These are phyloP conservation scores for Cataglyphis cursor DNA, from an alignment of 2,888 invertebrate genomes.

Conservation along the genomic window DNA sequence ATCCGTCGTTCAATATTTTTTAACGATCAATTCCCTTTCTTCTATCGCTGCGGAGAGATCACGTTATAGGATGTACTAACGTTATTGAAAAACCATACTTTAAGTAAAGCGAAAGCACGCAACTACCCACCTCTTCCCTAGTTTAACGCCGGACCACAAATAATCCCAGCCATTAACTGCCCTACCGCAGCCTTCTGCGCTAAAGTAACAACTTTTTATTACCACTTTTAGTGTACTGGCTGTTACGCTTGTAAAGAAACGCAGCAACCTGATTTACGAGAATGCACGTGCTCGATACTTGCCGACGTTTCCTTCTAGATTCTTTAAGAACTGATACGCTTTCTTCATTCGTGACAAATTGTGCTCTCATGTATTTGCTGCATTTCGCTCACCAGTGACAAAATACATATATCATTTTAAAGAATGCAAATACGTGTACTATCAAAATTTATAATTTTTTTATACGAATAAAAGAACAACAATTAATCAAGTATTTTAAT, in stretches of 20 bases:
- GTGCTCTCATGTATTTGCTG: neutral
- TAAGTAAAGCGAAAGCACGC: constrained; percentile 23
- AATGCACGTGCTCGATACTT: constrained; percentile 22
- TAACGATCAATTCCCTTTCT: neutral
- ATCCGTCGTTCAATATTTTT: neutral
- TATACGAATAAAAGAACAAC: neutral
- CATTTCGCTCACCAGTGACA: neutral
- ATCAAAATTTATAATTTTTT: neutral
- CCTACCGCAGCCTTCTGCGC: constrained; percentile 26
- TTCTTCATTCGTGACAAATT: neutral
- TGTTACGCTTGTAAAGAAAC: constrained; percentile 39
- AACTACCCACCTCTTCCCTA: neutral
- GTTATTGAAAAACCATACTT: constrained; percentile 40
- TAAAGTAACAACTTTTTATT: constrained; percentile 61
- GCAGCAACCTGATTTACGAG: constrained; percentile 58
- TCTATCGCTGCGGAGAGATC: constrained; percentile 4
- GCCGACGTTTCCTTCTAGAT: constrained; percentile 17
- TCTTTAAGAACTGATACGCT: constrained; percentile 18
- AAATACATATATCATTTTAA: neutral
- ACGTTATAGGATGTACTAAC: constrained; percentile 1
- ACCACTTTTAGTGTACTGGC: constrained; percentile 61
- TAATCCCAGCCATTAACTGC: constrained; percentile 53
- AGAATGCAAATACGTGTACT: neutral
- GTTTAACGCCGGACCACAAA: constrained; percentile 44
- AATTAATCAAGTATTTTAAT: neutral